These are phyloP conservation scores for Lysandra coridon DNA, from an alignment of 2,888 invertebrate genomes.

Conservation along the genomic window DNA sequence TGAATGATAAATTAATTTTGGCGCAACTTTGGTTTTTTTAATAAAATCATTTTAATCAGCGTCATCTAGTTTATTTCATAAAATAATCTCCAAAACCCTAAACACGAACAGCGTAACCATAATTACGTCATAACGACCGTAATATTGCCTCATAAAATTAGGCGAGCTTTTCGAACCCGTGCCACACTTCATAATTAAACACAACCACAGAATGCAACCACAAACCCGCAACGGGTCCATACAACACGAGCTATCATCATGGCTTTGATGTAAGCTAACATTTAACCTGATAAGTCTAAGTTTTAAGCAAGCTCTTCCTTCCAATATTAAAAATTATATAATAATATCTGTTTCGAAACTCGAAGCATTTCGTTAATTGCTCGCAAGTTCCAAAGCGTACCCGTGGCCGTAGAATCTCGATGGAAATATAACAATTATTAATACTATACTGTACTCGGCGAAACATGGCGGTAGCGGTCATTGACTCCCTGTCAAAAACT, in stretches of 20 bases:
- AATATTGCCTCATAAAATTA: background rate
- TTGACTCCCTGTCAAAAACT: no score
- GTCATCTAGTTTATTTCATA: background rate
- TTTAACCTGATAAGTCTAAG: background rate
- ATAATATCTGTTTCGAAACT: background rate
- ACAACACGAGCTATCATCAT: background rate
- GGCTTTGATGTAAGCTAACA: background rate
- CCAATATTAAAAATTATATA: background rate
- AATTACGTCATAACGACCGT: background rate
- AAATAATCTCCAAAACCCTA: background rate
- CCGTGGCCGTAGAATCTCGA: background rate
- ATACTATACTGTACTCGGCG: no score
- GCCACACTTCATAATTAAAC: constrained; percentile 4
- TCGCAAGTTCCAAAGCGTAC: no score
- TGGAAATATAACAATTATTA: no score
- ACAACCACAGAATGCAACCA: constrained; percentile 12
- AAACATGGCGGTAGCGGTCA: no score
- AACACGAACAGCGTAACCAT: background rate
- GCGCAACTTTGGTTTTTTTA: no score
- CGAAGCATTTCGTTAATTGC: no score
- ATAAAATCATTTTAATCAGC: no score
- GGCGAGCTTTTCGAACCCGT: background rate
- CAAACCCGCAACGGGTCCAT: background rate
- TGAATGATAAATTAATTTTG: no score
- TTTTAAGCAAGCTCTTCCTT: no score